phyloP scores from a whole-genome alignment of 30 jellyfish, hydroid and myxozoan genomes.

The Aurelia sp. region DNA sequence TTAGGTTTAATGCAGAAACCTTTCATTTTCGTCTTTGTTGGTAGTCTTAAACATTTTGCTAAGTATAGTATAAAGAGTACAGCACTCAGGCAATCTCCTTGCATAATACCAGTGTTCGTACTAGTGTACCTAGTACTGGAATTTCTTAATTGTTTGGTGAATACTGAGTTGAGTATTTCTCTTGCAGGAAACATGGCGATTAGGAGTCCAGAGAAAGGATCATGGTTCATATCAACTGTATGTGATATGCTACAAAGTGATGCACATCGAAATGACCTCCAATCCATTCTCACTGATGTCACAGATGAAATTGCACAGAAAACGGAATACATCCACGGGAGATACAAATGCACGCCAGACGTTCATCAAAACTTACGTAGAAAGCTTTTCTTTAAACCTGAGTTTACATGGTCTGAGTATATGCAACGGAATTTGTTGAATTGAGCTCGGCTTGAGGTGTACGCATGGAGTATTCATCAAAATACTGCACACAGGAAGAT shows the following conservation, averaged over 20 bases:
- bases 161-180: too few relatives aligned
- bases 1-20: too few relatives aligned
- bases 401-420: neutral
- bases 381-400: neutral
- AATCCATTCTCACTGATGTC: neutral
- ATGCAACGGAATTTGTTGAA: neutral
- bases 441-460: neutral
- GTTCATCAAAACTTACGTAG: neutral
- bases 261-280: constrained; percentile 23
- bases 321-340: neutral
- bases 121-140: too few relatives aligned
- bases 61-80: too few relatives aligned
- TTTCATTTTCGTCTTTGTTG: too few relatives aligned
- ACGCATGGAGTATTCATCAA: too few relatives aligned
- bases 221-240: constrained; percentile 52
- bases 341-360: constrained; percentile 22
- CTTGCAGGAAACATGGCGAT: constrained; percentile 26
- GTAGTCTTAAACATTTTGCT: too few relatives aligned
- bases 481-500: too few relatives aligned
- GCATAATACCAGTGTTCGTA: too few relatives aligned
- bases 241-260: constrained; percentile 21
- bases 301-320: constrained; percentile 1
- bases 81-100: too few relatives aligned
- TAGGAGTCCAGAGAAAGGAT: constrained; percentile 13
- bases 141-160: too few relatives aligned